Percentiles rank a stretch among this genome's conserved stretches.
Conservation (phyloP, 2,888 invertebrate species). For the Thysanoteuthis rhombus region DNA sequence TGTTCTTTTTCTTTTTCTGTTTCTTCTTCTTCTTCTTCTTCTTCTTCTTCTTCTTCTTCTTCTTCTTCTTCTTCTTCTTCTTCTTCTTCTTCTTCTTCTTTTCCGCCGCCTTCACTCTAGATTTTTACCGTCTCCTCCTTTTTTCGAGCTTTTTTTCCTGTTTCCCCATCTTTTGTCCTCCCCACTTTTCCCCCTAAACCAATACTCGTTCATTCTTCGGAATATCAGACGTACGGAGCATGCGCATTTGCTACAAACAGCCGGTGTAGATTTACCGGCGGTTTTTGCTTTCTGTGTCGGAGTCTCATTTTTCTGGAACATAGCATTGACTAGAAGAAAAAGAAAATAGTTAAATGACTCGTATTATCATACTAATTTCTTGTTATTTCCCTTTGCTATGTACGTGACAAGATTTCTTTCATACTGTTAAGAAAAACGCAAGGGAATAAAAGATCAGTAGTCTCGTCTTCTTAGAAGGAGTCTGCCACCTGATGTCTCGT, state of each 20-base stretch:
- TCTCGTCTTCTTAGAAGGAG: not conserved
- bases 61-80: not conserved
- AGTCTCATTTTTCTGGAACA: not conserved
- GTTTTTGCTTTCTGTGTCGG: not conserved
- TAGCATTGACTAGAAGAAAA: too few relatives aligned
- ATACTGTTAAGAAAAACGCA: not conserved
- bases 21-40: not conserved
- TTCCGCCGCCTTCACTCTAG: not conserved
- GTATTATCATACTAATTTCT: not conserved
- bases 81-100: not conserved
- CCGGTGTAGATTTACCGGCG: not conserved
- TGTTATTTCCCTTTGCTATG: not conserved
- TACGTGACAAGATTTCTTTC: not conserved
- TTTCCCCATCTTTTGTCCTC: not conserved
- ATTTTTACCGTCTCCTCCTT: not conserved
- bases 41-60: not conserved
- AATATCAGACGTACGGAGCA: not conserved
- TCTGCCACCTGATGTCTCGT: not conserved
- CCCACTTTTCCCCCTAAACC: not conserved
- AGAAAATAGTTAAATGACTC: not conserved
- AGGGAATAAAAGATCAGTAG: not conserved
- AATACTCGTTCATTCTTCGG: not conserved
- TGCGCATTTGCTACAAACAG: not conserved
- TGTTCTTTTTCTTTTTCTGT: not conserved
- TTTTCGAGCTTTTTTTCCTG: not conserved